Conservation (phyloP, 1,140 invertebrate genomes). For the Pogonognathellus flavescens region DNA sequence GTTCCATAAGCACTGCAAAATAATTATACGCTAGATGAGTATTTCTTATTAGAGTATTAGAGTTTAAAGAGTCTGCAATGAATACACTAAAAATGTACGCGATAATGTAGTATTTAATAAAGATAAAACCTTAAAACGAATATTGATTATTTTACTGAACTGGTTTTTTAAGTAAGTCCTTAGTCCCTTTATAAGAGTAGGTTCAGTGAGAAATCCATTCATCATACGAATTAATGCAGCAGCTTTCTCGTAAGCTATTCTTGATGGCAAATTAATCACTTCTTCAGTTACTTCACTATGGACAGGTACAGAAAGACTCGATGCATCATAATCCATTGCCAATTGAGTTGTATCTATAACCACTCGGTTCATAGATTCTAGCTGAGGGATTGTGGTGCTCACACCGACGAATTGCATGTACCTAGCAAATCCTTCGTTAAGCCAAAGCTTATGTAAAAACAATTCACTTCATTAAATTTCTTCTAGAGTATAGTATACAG, state of each 20-base stretch:
- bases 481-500: too few relatives aligned
- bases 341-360: conserved; percentile 71
- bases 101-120: too few relatives aligned
- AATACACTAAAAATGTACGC: too few relatives aligned
- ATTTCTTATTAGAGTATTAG: too few relatives aligned
- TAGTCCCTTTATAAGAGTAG: conserved; percentile 76
- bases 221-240: conserved; percentile 83
- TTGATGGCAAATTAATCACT: conserved; percentile 71
- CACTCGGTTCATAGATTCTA: conserved; percentile 72
- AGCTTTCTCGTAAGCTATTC: conserved; percentile 72
- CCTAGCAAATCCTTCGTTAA: conserved; percentile 73
- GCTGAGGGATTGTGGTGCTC: conserved; percentile 69
- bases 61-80: too few relatives aligned
- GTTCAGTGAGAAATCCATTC: conserved; percentile 76
- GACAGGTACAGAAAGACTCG: conserved; percentile 74
- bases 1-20: conserved; percentile 75
- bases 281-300: conserved; percentile 72
- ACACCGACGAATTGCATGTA: conserved; percentile 70
- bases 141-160: conserved; percentile 18
- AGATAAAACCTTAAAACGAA: too few relatives aligned
- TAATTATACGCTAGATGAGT: too few relatives aligned
- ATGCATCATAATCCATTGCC: conserved; percentile 73
- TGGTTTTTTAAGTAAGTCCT: conserved; percentile 73
- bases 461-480: too few relatives aligned
- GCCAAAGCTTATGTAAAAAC: conserved; percentile 60